Conservation (phyloP, 2,113 vertebrate genomes). For the Poeciliopsis turrubarensis region DNA sequence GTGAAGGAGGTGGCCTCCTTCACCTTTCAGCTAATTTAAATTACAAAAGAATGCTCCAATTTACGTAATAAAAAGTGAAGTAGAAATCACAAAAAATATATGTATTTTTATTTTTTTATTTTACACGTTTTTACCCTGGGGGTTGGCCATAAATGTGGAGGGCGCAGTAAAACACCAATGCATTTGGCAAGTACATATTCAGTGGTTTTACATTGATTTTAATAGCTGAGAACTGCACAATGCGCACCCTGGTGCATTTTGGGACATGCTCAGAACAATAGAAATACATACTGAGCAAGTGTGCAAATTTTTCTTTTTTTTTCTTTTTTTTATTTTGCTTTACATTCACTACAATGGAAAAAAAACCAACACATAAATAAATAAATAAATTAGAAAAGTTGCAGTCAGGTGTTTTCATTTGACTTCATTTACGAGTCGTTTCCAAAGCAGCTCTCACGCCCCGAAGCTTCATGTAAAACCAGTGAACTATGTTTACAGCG, state of each 20-base stretch:
- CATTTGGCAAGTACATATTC: conserved; percentile 34
- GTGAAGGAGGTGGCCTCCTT: background rate
- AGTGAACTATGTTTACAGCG: conserved; percentile 36
- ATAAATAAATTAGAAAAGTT: background rate
- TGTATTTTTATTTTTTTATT: background rate
- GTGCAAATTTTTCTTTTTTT: background rate
- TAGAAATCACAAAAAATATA: background rate
- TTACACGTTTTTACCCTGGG: background rate
- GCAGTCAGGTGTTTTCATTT: background rate
- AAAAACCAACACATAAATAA: background rate
- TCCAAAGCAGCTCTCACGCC: conserved; percentile 24
- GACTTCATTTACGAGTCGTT: rapidly evolving
- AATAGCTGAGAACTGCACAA: conserved; percentile 15
- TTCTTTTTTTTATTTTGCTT: no score
- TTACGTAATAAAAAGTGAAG: background rate
- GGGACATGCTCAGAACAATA: conserved; percentile 11
- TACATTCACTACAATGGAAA: background rate
- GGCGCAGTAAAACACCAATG: conserved; percentile 37
- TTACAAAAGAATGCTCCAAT: background rate
- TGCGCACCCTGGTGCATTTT: conserved; percentile 24
- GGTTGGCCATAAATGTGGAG: background rate
- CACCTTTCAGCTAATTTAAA: background rate
- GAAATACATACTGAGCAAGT: background rate
- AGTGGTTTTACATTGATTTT: conserved; percentile 62
- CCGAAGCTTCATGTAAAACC: conserved; percentile 49